Percentiles rank a stretch among this genome's conserved stretches.
Evolutionary conservation across 2,113 vertebrate genomes (phyloP).

Genomic region (Spilogale gracilis): DNA sequence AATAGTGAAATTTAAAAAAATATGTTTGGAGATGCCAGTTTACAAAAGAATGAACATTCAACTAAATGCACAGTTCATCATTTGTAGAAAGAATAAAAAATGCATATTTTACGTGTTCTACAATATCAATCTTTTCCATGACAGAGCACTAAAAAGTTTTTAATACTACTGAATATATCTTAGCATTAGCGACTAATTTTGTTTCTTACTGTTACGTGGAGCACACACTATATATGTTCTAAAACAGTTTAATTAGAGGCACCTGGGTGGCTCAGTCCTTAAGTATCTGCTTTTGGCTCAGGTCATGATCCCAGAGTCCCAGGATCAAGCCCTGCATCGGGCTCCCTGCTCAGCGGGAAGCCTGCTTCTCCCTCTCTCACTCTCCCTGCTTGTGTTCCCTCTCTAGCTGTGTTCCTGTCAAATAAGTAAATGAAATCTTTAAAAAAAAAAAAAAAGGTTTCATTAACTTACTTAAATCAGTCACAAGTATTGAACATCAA

Average conservation of each 20-base stretch:
- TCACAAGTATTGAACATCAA: constrained; percentile 13
- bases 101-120: neutral
- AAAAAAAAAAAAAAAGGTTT: no score
- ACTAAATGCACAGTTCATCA: neutral
- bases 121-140: constrained; percentile 9
- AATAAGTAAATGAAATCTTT: no score
- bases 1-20: neutral
- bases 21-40: neutral
- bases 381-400: no score
- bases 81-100: neutral
- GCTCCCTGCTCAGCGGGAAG: no score
- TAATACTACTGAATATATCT: neutral
- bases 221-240: neutral
- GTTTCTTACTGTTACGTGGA: neutral
- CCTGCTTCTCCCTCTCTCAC: no score
- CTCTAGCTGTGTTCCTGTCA: no score
- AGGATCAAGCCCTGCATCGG: no score
- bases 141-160: constrained; percentile 34
- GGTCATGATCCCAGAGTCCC: no score
- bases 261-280: no score
- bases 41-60: constrained; percentile 41
- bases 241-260: neutral
- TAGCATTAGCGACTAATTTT: neutral
- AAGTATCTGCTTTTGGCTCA: no score
- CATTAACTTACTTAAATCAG: neutral